Evolutionary conservation across 2,113 vertebrate genomes (phyloP), one percentile per base, ranked within the genome.

Genomic region (Pseudolaguvia tuberculata): DNA sequence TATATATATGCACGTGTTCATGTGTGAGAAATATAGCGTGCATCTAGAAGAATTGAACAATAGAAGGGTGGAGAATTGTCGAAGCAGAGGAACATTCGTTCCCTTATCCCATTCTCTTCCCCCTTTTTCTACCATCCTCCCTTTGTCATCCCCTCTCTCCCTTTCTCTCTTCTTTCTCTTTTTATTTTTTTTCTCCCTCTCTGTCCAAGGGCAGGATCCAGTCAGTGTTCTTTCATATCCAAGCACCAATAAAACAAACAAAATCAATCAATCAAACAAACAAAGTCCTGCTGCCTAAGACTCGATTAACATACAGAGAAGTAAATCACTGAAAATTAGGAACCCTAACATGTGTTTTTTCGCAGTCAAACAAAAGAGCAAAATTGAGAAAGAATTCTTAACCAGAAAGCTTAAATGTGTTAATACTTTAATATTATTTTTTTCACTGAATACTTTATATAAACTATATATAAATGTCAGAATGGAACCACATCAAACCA

Each of bases 211-310:
- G 76, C 18, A 77, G 72, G 45, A 62, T 59, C 3, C 78, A 56
- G 73, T 52, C 58, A 52, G 72, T 82, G 48, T 50, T 21, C 50
- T 61, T 27, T 78, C 88, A 88, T 88, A 73, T 79, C 70, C 79
- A 82, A 55, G 53, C 76, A 84, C 80, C 85, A 89, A 84, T 85
- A 83, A 71, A n/a, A n/a, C n/a, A n/a, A n/a, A n/a, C n/a, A n/a
- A n/a, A n/a, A n/a, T n/a, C n/a, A n/a, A n/a, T n/a, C n/a, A n/a
- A n/a, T n/a, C n/a, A n/a, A n/a, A n/a, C n/a, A n/a, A n/a, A n/a
- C n/a, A n/a, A n/a, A n/a, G 72, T 23, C 13, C 65, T 67, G 74
- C 65, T 63, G 77, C 42, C 62, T 17, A n/a, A 21, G 62, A 70
- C 29, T 13, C 12, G 4, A 80, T 74, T 78, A 77, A 70, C 75